A percentile compares a stretch with the other conserved stretches of the same genome.
These are phyloP conservation scores for Napeogenes sylphis DNA, from an alignment of 2,888 invertebrate genomes.

Conservation along the genomic window DNA sequence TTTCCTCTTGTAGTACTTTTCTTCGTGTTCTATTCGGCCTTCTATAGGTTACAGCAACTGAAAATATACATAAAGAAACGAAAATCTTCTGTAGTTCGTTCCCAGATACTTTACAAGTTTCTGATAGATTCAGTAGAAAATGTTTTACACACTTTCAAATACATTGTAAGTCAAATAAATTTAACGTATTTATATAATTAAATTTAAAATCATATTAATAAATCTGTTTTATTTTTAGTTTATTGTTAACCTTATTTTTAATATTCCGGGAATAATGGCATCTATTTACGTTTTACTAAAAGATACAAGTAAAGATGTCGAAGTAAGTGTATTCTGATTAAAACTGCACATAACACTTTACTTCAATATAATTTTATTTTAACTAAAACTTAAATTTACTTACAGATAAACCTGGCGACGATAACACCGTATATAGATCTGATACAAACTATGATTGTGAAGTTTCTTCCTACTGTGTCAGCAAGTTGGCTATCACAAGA, in stretches of 20 bases:
- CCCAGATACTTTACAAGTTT: background rate
- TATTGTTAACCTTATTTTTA: background rate
- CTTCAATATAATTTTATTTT: background rate
- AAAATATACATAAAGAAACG: background rate
- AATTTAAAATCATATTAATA: no score
- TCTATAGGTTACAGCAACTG: background rate
- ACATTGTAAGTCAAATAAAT: background rate
- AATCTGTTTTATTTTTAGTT: background rate
- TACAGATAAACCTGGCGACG: background rate
- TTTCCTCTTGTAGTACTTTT: background rate
- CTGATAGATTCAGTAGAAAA: background rate
- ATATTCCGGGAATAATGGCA: slow-evolving; percentile 3
- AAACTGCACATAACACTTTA: no score
- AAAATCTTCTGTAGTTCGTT: background rate
- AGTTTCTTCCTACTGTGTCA: slow-evolving; percentile 9
- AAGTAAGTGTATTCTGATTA: background rate
- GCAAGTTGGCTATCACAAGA: slow-evolving; percentile 10
- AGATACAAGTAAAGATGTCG: background rate
- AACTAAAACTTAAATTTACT: background rate
- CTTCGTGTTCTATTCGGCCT: slow-evolving; percentile 2
- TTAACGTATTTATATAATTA: no score
- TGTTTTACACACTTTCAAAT: background rate
- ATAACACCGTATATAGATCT: background rate
- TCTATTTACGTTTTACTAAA: background rate
- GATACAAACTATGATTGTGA: slow-evolving; percentile 9